phyloP scores from a whole-genome alignment of 2,888 invertebrate species.

The Brachypalpus laphriformis region DNA sequence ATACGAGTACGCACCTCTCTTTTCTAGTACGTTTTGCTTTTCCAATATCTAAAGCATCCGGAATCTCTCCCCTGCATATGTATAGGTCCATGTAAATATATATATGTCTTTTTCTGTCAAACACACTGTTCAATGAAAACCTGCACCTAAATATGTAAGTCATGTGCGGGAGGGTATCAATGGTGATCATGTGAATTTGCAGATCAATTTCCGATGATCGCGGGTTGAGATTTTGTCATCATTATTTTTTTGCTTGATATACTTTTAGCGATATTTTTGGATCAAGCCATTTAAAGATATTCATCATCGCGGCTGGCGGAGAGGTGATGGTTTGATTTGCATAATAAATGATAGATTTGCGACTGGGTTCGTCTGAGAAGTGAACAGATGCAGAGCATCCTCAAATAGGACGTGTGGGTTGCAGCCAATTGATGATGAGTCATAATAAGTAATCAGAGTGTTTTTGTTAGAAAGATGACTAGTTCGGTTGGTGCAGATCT shows the following conservation, averaged over 20 bases:
- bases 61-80: no score
- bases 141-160: constrained; percentile 15
- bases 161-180: constrained; percentile 58
- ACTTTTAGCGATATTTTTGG: constrained; percentile 55
- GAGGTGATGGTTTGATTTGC: constrained; percentile 51
- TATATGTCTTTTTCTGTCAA: neutral
- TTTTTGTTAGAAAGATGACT: constrained; percentile 35
- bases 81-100: no score
- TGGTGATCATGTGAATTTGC: constrained; percentile 56
- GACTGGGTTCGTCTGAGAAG: constrained; percentile 35
- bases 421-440: constrained; percentile 22
- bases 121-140: constrained; percentile 7
- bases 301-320: constrained; percentile 16
- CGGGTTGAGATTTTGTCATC: constrained; percentile 65
- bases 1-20: no score
- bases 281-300: constrained; percentile 46
- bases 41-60: no score
- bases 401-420: constrained; percentile 44
- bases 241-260: constrained; percentile 16
- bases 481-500: constrained; percentile 3
- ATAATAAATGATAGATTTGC: constrained; percentile 54
- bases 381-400: constrained; percentile 51
- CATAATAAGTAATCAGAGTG: constrained; percentile 51
- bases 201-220: constrained; percentile 66
- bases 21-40: no score